phyloP scores from a whole-genome alignment of 2,888 invertebrate genomes.

The Dryobotodes eremita region DNA sequence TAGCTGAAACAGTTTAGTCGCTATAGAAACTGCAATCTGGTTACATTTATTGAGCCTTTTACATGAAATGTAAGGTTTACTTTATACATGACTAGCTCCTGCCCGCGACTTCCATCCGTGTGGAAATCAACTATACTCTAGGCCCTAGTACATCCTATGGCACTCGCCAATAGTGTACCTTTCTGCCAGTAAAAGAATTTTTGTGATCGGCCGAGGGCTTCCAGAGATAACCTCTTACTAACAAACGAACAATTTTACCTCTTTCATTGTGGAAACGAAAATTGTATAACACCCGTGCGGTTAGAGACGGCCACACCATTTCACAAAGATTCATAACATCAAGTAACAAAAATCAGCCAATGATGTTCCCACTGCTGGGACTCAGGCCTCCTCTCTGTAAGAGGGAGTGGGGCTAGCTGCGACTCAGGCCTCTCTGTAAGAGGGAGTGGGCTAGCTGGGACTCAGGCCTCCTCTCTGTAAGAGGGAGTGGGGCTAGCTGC shows the following conservation, averaged over 20 bases:
- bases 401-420: too few species aligned
- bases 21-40: constrained; percentile 15
- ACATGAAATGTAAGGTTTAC: neutral
- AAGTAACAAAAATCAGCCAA: neutral
- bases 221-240: neutral
- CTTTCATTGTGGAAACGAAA: neutral
- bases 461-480: too few species aligned
- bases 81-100: too few species aligned
- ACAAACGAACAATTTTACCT: neutral
- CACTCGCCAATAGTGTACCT: neutral
- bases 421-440: too few species aligned
- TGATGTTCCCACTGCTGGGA: neutral
- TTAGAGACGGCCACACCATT: neutral
- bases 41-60: constrained; percentile 25
- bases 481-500: too few species aligned
- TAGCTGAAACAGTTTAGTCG: constrained; percentile 24
- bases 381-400: neutral
- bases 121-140: neutral
- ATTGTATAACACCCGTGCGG: neutral
- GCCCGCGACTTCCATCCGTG: neutral
- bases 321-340: too few species aligned
- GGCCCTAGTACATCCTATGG: too few species aligned
- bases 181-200: neutral
- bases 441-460: too few species aligned
- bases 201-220: neutral